Evolutionary conservation across 2,888 invertebrate species (phyloP), one percentile per base, ranked within the genome.

Genomic region (Meteorus cinctellus): DNA sequence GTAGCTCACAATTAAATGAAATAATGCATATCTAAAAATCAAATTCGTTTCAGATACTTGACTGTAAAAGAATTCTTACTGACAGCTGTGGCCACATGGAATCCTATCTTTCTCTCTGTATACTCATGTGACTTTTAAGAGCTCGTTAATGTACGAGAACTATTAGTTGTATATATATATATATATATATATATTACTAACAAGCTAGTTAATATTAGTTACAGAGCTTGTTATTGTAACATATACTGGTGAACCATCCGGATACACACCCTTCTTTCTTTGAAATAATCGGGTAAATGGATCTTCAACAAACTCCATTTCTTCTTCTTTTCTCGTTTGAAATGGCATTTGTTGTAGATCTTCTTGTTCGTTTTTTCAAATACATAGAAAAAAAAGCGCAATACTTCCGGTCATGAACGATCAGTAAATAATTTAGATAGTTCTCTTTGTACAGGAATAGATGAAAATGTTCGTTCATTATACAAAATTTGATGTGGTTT

Each of bases 131-230:
- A 84, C 83, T 87, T 79, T 85, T 87, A 87, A 87, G 87, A 87
- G 88, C 87, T 88, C 87, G 87, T 88, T 88, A 87, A 88, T 87
- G 85, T 86, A 86, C 86, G 84, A 82, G 59, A 55, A 29, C 27
- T 19, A 14, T 14, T 19, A 14, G 31, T n/a, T 31, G 60, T 65
- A 55, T 84, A 85, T 86, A 85, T 83, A 87, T 88, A 87, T 88
- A 24, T 24, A 24, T 24, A 24, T 24, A 24, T 24, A 85, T 83
- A 87, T 88, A 87, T 88, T 88, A 88, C 88, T 87, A 87, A 86
- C 87, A 83, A 85, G 84, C 36, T 84, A 87, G 88, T 88, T 88
- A 88, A 88, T 88, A 88, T 88, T 88, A 88, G 88, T 88, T 87
- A 86, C 81, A 8, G 84, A 85, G 86, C 85, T 86, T 88, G 88